Conservation (phyloP, 2,797 vertebrate genomes). For the Acanthornis magna region DNA sequence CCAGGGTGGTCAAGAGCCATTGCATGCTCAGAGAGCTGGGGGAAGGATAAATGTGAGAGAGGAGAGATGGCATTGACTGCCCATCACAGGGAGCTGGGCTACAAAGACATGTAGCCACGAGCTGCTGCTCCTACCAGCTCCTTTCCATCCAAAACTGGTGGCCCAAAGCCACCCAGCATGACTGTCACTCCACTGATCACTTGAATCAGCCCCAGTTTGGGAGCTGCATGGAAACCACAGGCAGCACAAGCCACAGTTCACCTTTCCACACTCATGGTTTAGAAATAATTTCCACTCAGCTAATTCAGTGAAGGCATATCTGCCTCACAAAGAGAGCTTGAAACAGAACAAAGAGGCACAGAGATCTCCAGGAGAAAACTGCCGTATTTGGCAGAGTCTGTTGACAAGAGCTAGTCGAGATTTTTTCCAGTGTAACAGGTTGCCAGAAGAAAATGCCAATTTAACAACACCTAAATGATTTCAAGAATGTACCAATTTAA, state of each 20-base stretch:
- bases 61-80: neutral
- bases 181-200: neutral
- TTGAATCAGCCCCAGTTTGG: neutral
- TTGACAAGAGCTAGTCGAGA: neutral
- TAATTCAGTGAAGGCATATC: slow-evolving; percentile 29
- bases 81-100: neutral
- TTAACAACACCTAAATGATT: slow-evolving; percentile 5
- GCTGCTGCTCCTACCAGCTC: neutral
- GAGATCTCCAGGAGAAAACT: slow-evolving; percentile 49
- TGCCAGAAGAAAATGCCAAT: neutral
- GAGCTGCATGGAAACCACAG: neutral
- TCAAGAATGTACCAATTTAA: neutral
- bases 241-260: neutral
- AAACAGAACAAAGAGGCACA: slow-evolving; percentile 56
- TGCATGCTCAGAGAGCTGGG: neutral
- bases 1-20: neutral
- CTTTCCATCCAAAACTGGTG: neutral
- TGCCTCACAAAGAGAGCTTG: slow-evolving; percentile 41
- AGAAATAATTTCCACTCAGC: neutral
- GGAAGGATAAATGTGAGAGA: neutral
- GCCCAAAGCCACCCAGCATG: neutral
- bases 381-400: slow-evolving; percentile 32
- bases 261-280: neutral
- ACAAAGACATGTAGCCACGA: neutral
- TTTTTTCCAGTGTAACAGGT: neutral